These are phyloP conservation scores for Numida meleagris DNA, from an alignment of 2,113 vertebrate species.

Conservation along the genomic window DNA sequence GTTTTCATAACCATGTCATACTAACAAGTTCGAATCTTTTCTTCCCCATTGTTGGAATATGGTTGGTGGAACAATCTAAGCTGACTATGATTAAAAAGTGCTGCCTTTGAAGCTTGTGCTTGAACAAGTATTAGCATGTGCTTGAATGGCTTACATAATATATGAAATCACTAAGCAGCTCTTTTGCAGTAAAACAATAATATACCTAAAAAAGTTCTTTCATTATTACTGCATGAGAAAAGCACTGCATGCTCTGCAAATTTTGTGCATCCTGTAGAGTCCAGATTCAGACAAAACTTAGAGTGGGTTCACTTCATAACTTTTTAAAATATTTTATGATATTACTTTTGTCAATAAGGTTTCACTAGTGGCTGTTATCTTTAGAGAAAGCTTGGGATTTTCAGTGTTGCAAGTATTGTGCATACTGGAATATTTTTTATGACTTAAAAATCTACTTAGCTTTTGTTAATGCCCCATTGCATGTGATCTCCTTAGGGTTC, in stretches of 20 bases:
- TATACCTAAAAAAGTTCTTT: neutral
- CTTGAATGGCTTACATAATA: neutral
- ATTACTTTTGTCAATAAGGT: neutral
- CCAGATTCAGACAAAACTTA: neutral
- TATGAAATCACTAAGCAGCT: neutral
- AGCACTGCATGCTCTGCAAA: neutral
- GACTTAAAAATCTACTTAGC: neutral
- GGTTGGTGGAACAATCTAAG: neutral
- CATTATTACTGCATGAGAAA: neutral
- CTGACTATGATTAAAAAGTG: neutral
- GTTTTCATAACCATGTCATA: neutral
- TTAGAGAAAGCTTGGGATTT: neutral
- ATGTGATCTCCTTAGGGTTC: neutral
- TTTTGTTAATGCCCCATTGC: neutral
- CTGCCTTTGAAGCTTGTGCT: neutral
- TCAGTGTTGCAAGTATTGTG: neutral
- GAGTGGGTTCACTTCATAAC: neutral
- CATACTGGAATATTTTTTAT: neutral
- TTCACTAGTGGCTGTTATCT: neutral
- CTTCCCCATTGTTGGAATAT: neutral
- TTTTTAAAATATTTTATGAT: neutral
- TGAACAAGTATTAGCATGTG: neutral
- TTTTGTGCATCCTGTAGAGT: neutral
- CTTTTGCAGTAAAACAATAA: neutral
- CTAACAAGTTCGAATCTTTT: neutral